Evolutionary conservation across 2,797 vertebrate genomes (phyloP).

Genomic region (Hippoglossus hippoglossus): DNA sequence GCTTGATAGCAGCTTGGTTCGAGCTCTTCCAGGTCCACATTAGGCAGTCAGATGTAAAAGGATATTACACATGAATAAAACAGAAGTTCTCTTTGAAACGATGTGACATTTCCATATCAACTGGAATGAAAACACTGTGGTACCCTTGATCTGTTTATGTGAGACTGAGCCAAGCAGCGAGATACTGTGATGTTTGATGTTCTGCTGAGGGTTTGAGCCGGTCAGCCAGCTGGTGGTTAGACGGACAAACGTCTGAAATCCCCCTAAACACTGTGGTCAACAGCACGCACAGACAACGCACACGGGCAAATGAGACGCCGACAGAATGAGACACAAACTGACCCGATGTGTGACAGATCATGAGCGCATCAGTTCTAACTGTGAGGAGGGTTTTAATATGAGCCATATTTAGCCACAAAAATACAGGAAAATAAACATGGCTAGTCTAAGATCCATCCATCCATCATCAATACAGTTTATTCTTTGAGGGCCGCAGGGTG

Average conservation of each 20-base stretch:
- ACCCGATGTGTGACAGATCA: too few species aligned
- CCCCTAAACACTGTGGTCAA: constrained; percentile 37
- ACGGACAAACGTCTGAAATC: constrained; percentile 55
- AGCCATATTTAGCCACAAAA: too few species aligned
- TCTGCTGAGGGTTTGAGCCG: constrained; percentile 51
- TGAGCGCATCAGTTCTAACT: too few species aligned
- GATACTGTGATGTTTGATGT: constrained; percentile 65
- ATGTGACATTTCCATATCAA: constrained; percentile 75
- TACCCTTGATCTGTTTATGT: constrained; percentile 67
- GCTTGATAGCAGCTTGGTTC: constrained; percentile 12
- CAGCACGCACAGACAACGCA: constrained; percentile 5
- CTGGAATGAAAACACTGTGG: constrained; percentile 64
- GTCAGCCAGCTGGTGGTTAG: constrained; percentile 48
- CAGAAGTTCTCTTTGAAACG: constrained; percentile 67
- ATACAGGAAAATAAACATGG: too few species aligned
- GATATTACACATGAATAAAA: constrained; percentile 67
- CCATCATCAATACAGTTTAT: too few species aligned
- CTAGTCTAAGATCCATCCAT: too few species aligned
- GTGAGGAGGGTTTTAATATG: neutral
- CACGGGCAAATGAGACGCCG: neutral
- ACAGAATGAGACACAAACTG: too few species aligned
- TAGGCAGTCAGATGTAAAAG: constrained; percentile 43
- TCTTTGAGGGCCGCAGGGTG: too few species aligned
- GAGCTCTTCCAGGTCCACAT: constrained; percentile 24
- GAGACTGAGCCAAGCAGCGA: constrained; percentile 61